Evolutionary conservation across 2,797 vertebrate species (phyloP), one percentile per base, ranked within the genome.

Genomic region (Microctenopoma stevenorrisi): DNA sequence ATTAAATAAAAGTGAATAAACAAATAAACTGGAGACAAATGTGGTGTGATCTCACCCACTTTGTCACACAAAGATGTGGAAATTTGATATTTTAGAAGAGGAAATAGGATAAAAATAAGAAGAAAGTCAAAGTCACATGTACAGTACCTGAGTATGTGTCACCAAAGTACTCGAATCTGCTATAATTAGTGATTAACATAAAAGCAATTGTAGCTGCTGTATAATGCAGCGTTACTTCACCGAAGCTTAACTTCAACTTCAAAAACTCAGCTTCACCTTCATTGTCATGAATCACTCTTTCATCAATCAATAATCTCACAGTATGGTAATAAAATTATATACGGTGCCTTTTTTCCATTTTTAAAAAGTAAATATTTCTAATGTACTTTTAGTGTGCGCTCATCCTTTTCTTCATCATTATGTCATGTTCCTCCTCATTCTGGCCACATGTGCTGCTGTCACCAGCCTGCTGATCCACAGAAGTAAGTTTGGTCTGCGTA

Each of bases 141-240:
- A 47, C 42, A 72, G 59, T 69, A 14, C 33, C 33, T 35, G 33
- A 26, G 51, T 28, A 51, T 57, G 49, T 70, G 54, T 73, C 16
- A 67, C 58, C 43, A 61, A 18, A 28, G 22, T 52, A 52, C 63
- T 60, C 30, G 0, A 35, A 55, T 43, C 26, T 54, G 38, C 25
- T 59, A 64, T 63, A 64, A 69, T 59, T 54, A 72, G 37, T 59
- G 59, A 59, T 64, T 30, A 50, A 59, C n/a, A 5, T 53, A 37
- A 61, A 37, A 10, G 47, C 61, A 61, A 48, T 49, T 64, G 37
- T 59, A 47, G 33, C 7, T 35, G 7, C 33, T 56, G n/a, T 63
- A 37, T 43, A 33, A 60, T 64, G 9, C 38, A 50, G 37, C 33
- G 9, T 68, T 16, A 49, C 28, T 53, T 47, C 35, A 63, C 48